Base-by-base conservation (phyloP, 1,140 invertebrate genomes). In the Gerris buenoi region DNA sequence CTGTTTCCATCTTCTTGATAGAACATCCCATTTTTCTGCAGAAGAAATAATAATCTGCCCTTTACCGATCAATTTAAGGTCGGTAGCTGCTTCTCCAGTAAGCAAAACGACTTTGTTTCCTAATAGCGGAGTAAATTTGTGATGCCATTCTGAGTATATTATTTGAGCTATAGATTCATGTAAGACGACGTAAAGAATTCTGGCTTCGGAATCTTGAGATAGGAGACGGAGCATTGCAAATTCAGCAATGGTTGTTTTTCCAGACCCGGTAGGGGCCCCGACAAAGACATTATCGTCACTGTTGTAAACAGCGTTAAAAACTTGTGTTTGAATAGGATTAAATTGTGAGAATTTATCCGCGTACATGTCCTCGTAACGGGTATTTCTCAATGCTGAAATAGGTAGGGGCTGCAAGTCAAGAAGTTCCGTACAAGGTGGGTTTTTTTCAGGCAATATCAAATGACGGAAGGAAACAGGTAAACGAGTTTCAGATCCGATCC, bases 261-360 rank as follows among this genome's bases (percentile, higher is more conserved):
- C 70, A 74, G 93, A 95, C 0, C 97, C 97, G 15, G 94, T 93
- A 0, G 97, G 97, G 0, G 97, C 96, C 5, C 95, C 97, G 68
- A 99, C 87, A 77, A 99, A 98, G 0, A 99, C 91, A 79, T 98
- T 99, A 73, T 99, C 97, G 77, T 99, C 95, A 18, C 89, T 93
- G 79, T 99, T 98, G 77, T 98, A 99, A 0, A 98, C 88, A 0
- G 96, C 91, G 77, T 99, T 98, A 76, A 99, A 99, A 2, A 98
- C 96, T 82, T 99, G 97, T 0, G 97, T 99, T 77, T 99, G 97
- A 70, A 99, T 98, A 0, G 97, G 94, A 81, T 99, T 99, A 77
- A 99, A 98, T 76, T 96, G 92, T 15, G 86, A 86, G 74, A 98
- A 95, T 69, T 87, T 87, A 3, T 93, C 85, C 2, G 79, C 80